Base-by-base conservation (phyloP, 2,888 invertebrate species). In the Ernsta delagoae region DNA sequence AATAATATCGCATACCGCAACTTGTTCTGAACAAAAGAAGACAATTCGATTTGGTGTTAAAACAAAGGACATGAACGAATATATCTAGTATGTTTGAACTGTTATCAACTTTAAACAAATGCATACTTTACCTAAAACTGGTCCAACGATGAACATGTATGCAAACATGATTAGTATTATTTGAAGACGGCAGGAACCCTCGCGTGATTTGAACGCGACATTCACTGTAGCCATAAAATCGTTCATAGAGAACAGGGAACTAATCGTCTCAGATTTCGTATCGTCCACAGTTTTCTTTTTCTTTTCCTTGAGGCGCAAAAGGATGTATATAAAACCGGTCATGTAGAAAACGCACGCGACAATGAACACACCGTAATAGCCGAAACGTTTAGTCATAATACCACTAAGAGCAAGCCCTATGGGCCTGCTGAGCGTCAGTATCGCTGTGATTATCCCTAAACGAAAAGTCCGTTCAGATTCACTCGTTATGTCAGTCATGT, bases 401-500 rank as follows among this genome's bases (percentile, higher is more conserved):
- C 94, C 95, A 83, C 94, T 94, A 1, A 94, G 87, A 7, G 94
- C 93, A 3, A 93, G 88, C 8, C 94, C 94, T 60, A 94, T 81
- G 0, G 94, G 94, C 71, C 94, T 85, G 74, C 91, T 92, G 6
- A 94, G 81, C 69, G 94, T 94, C 75, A 93, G 77, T 72, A 94
- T 90, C 11, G 94, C 90, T 0, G 94, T 95, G 53, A 95, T 89
- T 16, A 95, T 90, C 4, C 95, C 96, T 76, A 95, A 87, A 74
- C 95, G 88, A 75, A 95, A 92, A 73, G 95, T 95, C 75, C 95
- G 88, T 82, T 95, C 95, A 64, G 94, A 91, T 67, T 94, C 84
- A 71, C 89, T 91, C 45, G 95, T 94, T 43, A 95, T 93, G 71
- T 95, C 95, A 57, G 95, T 94, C 24, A 96, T 87, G 77, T 95